A percentile compares a stretch with the other conserved stretches of the same genome.
Conservation (phyloP, 2,113 vertebrate genomes). For the Vulpes ferrilata region DNA sequence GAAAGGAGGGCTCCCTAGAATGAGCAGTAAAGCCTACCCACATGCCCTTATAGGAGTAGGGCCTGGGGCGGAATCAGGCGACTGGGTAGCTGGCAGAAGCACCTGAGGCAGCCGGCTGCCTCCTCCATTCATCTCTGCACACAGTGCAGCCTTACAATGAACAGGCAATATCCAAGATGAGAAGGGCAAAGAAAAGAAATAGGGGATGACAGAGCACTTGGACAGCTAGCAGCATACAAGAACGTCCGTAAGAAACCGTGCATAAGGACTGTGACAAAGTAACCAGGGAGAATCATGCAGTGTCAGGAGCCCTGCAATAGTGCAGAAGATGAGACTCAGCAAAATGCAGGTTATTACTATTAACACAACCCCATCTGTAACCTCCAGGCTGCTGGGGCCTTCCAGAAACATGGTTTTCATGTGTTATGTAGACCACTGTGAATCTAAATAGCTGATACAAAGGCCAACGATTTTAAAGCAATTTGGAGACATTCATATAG, state of each 20-base stretch:
- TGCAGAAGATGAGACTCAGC: not conserved
- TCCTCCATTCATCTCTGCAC: not conserved
- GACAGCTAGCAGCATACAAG: not conserved
- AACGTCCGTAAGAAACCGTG: not conserved
- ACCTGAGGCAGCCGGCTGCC: not conserved
- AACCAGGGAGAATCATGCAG: not conserved
- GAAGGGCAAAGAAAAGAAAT: not conserved
- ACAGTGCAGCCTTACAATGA: not conserved
- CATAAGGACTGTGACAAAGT: not conserved
- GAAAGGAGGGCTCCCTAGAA: not conserved
- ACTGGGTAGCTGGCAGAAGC: not conserved
- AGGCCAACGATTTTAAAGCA: conserved; percentile 62
- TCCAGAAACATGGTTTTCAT: conserved; percentile 20
- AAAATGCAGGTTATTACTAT: not conserved
- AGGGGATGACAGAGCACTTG: not conserved
- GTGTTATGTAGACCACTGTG: not conserved
- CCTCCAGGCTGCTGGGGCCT: not conserved
- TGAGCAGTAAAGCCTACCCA: not conserved
- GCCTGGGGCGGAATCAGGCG: not conserved
- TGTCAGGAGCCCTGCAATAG: not conserved
- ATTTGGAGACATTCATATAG: conserved; percentile 57
- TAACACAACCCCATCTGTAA: not conserved
- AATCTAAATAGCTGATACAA: conserved; percentile 37
- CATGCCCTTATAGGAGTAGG: not conserved
- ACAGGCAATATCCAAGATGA: not conserved